These are phyloP conservation scores for Narcine bancroftii DNA, from an alignment of 2,113 vertebrate genomes.

Conservation along the genomic window DNA sequence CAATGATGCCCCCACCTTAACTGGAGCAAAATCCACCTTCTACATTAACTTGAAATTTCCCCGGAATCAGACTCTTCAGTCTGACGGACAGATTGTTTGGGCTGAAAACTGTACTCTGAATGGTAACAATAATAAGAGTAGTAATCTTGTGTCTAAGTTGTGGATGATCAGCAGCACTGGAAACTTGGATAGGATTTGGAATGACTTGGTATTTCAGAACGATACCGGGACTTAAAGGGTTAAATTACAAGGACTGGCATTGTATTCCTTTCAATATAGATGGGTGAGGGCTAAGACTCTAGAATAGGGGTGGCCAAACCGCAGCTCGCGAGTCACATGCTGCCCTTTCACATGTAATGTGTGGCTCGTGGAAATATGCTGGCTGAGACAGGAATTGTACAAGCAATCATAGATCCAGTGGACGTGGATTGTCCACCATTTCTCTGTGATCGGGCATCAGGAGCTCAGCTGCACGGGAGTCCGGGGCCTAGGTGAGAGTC, in stretches of 20 bases:
- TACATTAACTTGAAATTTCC: constrained; percentile 71
- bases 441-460: too few relatives aligned
- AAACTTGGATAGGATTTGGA: background rate
- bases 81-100: constrained; percentile 76
- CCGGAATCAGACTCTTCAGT: constrained; percentile 62
- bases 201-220: background rate
- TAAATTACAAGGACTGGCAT: background rate
- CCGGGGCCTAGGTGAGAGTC: too few relatives aligned
- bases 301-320: too few relatives aligned
- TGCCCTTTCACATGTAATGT: too few relatives aligned
- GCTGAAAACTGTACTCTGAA: constrained; percentile 65
- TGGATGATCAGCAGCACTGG: background rate
- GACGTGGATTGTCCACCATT: too few relatives aligned
- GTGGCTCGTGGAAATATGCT: too few relatives aligned
- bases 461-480: too few relatives aligned
- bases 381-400: too few relatives aligned
- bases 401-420: too few relatives aligned
- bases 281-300: background rate
- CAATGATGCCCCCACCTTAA: constrained; percentile 77
- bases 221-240: background rate
- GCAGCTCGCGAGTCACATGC: too few relatives aligned
- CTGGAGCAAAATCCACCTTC: constrained; percentile 73
- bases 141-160: background rate
- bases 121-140: constrained; percentile 49
- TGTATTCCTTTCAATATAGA: background rate